Base-by-base conservation (phyloP, 2,113 vertebrate species). In the Apeltes quadracus region DNA sequence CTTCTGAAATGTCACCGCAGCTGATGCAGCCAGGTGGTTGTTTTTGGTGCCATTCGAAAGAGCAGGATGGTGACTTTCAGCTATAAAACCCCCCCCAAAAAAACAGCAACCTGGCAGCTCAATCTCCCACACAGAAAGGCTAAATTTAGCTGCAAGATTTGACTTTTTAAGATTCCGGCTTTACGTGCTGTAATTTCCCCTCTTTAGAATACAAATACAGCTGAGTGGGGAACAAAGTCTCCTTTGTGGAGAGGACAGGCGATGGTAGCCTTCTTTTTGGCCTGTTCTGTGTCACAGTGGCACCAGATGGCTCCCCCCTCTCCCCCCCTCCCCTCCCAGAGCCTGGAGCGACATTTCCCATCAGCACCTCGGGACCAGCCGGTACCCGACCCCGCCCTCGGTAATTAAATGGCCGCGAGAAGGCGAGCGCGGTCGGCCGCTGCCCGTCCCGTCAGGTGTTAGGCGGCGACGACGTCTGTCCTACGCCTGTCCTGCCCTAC, bases 281-380 rank as follows among this genome's bases (percentile, higher is more conserved):
- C 51, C 53, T 70, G 25, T 57, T 82, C 57, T 44, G 76, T 54
- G 80, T 77, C 73, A 70, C 51, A 14, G 54, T 64, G 43, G 70
- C 79, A 66, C 50, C 86, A 89, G 83, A 88, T 88, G 84, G 83
- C 62, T 5, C 2, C 29, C 5, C 32, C 1, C 32, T 6, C 29
- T 2, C 29, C 5, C 32, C 1, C 32, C 32, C 32, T n/a, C 62
- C 76, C 77, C 70, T 66, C 87, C 78, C 69, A 61, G 80, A 81
- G 80, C 55, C 58, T 62, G 64, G 39, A 66, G 66, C 61, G 74
- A 81, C 64, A 85, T 86, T 88, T 85, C 82, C 69, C 78, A 79
- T 74, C 63, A 34, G 71, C 80, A 88, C 84, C 86, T 88, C 32
- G 84, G 74, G 82, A 84, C 72, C 76, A 53, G 76, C 56, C 59